A percentile compares a stretch with the other conserved stretches of the same genome.
phyloP scores from a whole-genome alignment of 2,888 invertebrate species.

The Herminia tarsipennalis region DNA sequence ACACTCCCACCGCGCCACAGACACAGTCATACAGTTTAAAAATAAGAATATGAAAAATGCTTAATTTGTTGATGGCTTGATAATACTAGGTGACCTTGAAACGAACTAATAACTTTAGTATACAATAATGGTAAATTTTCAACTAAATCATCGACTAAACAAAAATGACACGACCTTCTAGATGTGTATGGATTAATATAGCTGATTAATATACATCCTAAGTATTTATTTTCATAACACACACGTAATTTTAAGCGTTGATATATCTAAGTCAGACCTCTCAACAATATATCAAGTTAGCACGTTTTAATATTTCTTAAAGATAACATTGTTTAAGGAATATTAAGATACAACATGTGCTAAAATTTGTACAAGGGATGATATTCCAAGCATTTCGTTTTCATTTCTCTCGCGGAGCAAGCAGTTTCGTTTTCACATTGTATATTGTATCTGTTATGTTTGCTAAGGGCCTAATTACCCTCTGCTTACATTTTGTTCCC shows the following conservation, averaged over 20 bases:
- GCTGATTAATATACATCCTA: too few species aligned
- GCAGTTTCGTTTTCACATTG: conserved; percentile 52
- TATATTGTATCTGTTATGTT: conserved; percentile 53
- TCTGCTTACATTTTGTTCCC: conserved; percentile 56
- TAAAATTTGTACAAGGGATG: conserved; percentile 12
- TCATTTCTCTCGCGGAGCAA: conserved; percentile 36
- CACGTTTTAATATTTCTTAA: conserved; percentile 2
- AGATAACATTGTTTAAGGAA: conserved; percentile 5
- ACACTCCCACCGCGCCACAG: too few species aligned
- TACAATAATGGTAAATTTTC: too few species aligned
- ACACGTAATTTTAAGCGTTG: not conserved
- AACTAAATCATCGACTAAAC: too few species aligned
- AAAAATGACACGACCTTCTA: too few species aligned
- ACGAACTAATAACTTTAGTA: too few species aligned
- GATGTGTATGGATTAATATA: too few species aligned
- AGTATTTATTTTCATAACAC: not conserved
- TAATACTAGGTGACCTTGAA: too few species aligned
- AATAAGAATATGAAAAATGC: too few species aligned
- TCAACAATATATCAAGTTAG: not conserved
- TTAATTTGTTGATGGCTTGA: too few species aligned
- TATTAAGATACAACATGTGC: conserved; percentile 21
- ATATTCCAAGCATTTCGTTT: conserved; percentile 36
- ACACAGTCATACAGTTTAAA: too few species aligned
- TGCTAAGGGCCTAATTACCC: conserved; percentile 65
- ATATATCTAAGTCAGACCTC: not conserved